Evolutionary conservation across 1,140 invertebrate genomes (phyloP).

Genomic region (Liolophura sinensis): DNA sequence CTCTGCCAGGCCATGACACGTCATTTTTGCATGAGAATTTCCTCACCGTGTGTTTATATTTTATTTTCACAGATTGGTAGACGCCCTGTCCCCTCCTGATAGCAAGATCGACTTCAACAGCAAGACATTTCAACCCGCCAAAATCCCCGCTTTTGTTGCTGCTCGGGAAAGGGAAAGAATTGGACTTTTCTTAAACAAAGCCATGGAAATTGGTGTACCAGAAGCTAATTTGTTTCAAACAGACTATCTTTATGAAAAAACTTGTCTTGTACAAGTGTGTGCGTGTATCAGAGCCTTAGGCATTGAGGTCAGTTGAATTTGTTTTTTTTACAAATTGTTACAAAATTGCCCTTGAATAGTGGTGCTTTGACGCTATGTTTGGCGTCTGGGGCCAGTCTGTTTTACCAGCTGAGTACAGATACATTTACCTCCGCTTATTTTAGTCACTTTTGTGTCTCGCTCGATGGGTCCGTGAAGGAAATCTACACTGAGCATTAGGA

Average conservation of each 20-base stretch:
- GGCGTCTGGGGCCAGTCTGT: background rate
- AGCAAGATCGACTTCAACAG: conserved; percentile 35
- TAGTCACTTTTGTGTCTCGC: background rate
- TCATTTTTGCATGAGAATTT: too few relatives aligned
- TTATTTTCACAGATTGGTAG: conserved; percentile 32
- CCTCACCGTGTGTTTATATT: background rate
- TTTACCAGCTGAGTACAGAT: too few relatives aligned
- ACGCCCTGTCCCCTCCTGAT: conserved; percentile 31
- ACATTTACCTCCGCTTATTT: background rate
- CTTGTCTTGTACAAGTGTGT: conserved; percentile 43
- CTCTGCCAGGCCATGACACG: too few relatives aligned
- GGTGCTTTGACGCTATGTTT: background rate
- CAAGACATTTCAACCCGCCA: conserved; percentile 34
- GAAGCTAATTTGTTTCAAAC: conserved; percentile 40
- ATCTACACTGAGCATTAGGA: too few relatives aligned
- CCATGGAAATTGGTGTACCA: conserved; percentile 35
- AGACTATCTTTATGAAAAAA: conserved; percentile 47
- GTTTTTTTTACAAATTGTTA: background rate
- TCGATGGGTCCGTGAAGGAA: too few relatives aligned
- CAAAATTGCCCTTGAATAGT: background rate
- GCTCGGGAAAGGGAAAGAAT: conserved; percentile 41
- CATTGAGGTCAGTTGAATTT: conserved; percentile 34
- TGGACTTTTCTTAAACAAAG: conserved; percentile 33
- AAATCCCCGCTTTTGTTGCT: conserved; percentile 30
- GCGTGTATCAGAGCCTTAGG: conserved; percentile 41